phyloP scores from a whole-genome alignment of 2,888 invertebrate species.

The Acanthosepion esculentum region DNA sequence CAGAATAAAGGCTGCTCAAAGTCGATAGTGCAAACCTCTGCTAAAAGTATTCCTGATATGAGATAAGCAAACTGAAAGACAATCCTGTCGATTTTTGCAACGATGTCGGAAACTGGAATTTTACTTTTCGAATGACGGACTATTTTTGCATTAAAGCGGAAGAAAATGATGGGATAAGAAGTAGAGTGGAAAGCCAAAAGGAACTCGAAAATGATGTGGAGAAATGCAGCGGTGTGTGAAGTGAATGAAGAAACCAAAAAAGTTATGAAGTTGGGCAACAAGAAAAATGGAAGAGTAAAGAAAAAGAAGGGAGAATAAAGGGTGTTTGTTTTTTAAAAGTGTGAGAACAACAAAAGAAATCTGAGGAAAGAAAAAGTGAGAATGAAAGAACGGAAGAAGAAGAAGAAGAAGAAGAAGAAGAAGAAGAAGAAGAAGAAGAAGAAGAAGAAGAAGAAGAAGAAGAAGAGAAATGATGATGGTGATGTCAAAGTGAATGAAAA shows the following conservation, averaged over 20 bases:
- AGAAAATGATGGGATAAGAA: conserved; percentile 9
- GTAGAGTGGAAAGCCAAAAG: neutral
- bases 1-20: neutral
- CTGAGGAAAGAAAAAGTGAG: neutral
- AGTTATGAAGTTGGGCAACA: neutral
- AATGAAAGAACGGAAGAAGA: no score
- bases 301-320: neutral
- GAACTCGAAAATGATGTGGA: neutral
- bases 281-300: neutral
- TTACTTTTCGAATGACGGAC: neutral
- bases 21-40: neutral
- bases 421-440: neutral
- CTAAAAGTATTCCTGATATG: neutral
- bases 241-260: no score
- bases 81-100: neutral
- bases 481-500: no score
- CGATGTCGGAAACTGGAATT: neutral
- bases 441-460: neutral
- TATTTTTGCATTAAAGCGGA: neutral
- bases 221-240: neutral
- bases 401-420: neutral
- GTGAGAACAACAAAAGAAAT: neutral
- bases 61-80: neutral
- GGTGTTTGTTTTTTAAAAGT: no score
- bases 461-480: neutral